Percentiles rank a stretch among this genome's conserved stretches.
Evolutionary conservation across 2,797 vertebrate species (phyloP).

Genomic region (Poecile montanus): DNA sequence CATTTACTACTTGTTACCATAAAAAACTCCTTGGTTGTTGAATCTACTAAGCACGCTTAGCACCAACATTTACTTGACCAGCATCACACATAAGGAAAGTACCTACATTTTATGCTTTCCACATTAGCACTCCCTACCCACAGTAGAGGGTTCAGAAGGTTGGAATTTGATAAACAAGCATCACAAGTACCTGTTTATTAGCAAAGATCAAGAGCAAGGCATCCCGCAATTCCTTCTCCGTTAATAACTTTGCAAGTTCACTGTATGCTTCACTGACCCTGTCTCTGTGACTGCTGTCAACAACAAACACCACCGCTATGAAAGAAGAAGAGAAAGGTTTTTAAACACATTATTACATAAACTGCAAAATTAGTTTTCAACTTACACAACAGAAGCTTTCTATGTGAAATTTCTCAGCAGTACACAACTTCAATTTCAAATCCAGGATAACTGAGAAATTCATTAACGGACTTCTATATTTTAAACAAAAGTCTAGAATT

Average conservation of each 20-base stretch:
- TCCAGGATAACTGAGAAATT: background rate
- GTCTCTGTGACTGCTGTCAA: constrained; percentile 97
- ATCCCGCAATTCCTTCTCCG: constrained; percentile 95
- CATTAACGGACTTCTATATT: background rate
- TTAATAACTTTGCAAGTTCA: constrained; percentile 95
- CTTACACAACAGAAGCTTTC: background rate
- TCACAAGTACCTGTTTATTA: constrained; percentile 91
- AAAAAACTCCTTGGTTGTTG: background rate
- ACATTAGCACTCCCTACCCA: background rate
- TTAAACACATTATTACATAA: background rate
- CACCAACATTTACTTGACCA: background rate
- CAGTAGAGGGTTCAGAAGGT: background rate
- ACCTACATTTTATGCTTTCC: background rate
- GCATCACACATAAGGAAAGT: background rate
- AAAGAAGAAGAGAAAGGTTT: constrained; percentile 30
- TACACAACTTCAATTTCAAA: background rate
- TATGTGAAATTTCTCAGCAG: background rate
- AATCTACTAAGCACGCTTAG: background rate
- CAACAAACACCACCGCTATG: constrained; percentile 95
- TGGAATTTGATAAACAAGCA: background rate
- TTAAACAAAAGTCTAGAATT: background rate
- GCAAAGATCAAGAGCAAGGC: constrained; percentile 96
- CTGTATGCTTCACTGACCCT: constrained; percentile 94
- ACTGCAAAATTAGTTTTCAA: background rate
- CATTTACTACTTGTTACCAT: background rate